Conservation (phyloP, 2,888 invertebrate species). For the Argyresthia goedartella region DNA sequence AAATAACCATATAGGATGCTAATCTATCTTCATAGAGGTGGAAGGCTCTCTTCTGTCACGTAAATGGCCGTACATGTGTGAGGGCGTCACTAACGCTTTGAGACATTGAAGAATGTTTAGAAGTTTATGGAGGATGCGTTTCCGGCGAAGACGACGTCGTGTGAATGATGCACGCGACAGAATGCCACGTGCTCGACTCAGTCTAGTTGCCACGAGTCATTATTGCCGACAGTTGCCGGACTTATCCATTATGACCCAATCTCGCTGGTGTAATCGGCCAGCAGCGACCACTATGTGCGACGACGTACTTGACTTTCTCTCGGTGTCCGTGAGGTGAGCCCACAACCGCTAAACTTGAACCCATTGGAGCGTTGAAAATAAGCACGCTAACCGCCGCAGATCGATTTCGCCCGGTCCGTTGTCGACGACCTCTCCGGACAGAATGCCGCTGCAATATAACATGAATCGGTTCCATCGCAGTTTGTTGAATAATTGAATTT, state of each 20-base stretch:
- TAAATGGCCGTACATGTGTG: too few species aligned
- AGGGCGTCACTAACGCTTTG: too few species aligned
- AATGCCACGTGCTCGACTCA: slow-evolving; percentile 8
- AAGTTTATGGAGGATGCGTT: neutral
- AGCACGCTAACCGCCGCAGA: slow-evolving; percentile 30
- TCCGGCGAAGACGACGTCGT: neutral
- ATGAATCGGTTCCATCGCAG: slow-evolving; percentile 20
- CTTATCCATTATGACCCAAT: slow-evolving; percentile 56
- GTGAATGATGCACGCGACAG: neutral
- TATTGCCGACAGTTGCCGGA: slow-evolving; percentile 27
- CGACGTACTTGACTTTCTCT: slow-evolving; percentile 64
- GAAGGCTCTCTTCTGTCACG: too few species aligned
- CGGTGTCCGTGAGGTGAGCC: slow-evolving; percentile 57
- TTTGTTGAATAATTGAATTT: slow-evolving; percentile 11
- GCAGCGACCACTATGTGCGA: slow-evolving; percentile 30
- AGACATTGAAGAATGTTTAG: too few species aligned
- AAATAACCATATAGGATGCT: too few species aligned
- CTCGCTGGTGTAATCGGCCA: slow-evolving; percentile 36
- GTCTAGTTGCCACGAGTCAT: slow-evolving; percentile 3
- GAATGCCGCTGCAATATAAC: neutral
- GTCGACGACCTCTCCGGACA: slow-evolving; percentile 22
- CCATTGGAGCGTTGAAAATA: slow-evolving; percentile 49
- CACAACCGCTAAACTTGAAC: slow-evolving; percentile 46
- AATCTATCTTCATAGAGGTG: too few species aligned
- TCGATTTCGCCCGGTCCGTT: slow-evolving; percentile 50